A percentile compares a stretch with the other conserved stretches of the same genome.
Conservation (phyloP, 1,140 invertebrate genomes). For the Lucilia sericata region DNA sequence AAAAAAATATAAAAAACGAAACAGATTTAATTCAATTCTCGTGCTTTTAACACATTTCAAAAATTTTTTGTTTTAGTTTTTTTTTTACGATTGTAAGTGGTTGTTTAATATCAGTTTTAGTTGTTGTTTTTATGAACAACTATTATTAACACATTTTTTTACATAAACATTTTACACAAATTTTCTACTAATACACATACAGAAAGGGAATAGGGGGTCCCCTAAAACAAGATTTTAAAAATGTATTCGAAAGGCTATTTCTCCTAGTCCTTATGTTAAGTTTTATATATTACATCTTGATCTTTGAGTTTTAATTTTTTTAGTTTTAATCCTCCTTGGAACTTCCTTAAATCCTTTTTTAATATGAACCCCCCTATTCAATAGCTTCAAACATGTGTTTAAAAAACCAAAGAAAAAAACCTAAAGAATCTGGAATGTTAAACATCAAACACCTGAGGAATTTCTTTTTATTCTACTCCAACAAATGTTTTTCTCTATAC, state of each 20-base stretch:
- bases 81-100: background rate
- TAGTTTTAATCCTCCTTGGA: too few relatives aligned
- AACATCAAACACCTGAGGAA: slow-evolving; percentile 5
- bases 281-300: too few relatives aligned
- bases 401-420: background rate
- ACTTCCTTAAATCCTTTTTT: too few relatives aligned
- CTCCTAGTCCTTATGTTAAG: too few relatives aligned
- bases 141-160: background rate
- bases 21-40: slow-evolving; percentile 23
- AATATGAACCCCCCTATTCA: too few relatives aligned
- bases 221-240: too few relatives aligned
- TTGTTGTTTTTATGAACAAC: background rate
- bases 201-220: too few relatives aligned
- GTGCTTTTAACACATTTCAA: slow-evolving; percentile 26
- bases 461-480: background rate
- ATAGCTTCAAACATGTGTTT: background rate
- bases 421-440: background rate
- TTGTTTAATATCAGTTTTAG: background rate
- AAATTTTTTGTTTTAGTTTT: background rate
- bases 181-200: too few relatives aligned
- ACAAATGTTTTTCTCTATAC: too few relatives aligned
- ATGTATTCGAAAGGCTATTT: too few relatives aligned
- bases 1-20: background rate
- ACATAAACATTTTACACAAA: too few relatives aligned
- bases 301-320: too few relatives aligned